Base-by-base conservation (phyloP, 2,888 invertebrate species). In the Petrolisthes manimaculis region DNA sequence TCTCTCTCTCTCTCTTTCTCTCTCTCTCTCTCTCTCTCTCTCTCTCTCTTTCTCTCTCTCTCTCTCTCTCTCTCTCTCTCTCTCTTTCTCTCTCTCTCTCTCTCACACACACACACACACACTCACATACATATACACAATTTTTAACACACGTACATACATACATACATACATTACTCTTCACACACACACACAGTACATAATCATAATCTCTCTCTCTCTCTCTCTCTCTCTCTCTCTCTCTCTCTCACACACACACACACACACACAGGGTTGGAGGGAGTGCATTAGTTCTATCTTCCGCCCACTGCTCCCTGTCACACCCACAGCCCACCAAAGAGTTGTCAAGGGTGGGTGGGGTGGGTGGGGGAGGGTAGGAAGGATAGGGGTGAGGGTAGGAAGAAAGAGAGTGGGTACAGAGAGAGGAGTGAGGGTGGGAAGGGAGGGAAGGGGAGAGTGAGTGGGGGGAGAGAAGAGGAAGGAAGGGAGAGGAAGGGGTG, bases 21-120 rank as follows among this genome's bases (percentile, higher is more conserved):
- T 21, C n/a, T 74, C 5, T 74, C 8, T 74, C 18, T 74, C n/a
- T n/a, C 18, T 74, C 74, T n/a, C 18, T 12, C n/a, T n/a, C 12
- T n/a, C 74, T 74, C 12, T 74, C 74, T 79, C 55, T 79, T 54
- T 55, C 79, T 56, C 55, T 79, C 21, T 79, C 55, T 78, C 53
- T 78, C 53, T 78, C 37, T 78, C 51, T 53, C 53, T 51, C 24
- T 71, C 71, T 71, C n/a, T 71, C 6, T 71, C n/a, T 5, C 37
- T 77, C 14, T 14, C 74, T 14, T n/a, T 5, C 21, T 74, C 74
- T 74, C 14, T 74, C 74, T n/a, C 21, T 61, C 14, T 61, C 14
- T 9, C 14, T 14, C 3, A 75, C 3, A 75, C 21, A n/a, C 3
- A 75, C n/a, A n/a, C n/a, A n/a, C n/a, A n/a, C n/a, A n/a, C n/a